phyloP scores from a whole-genome alignment of 37 sponge, comb jelly and placozoan species.

The Axinella damicornis region DNA sequence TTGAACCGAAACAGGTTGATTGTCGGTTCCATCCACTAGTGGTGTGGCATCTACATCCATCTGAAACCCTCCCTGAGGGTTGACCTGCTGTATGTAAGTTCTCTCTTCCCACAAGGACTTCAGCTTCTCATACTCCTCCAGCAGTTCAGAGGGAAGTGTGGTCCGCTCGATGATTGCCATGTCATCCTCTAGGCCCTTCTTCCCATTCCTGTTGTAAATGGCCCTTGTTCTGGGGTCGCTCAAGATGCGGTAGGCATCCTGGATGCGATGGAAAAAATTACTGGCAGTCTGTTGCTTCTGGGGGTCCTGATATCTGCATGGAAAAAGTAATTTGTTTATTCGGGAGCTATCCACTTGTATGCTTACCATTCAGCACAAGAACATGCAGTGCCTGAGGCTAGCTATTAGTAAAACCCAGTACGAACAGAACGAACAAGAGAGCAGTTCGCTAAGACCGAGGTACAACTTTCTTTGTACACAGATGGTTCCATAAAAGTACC shows the following conservation, averaged over 20 bases:
- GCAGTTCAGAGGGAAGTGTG: conserved; percentile 72
- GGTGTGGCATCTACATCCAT: conserved; percentile 66
- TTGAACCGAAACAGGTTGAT: conserved; percentile 15
- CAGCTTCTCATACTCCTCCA: conserved; percentile 84
- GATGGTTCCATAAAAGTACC: too few relatives aligned
- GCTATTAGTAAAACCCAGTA: too few relatives aligned
- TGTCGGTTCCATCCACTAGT: conserved; percentile 30
- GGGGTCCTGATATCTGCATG: conserved; percentile 46
- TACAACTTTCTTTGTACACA: too few relatives aligned
- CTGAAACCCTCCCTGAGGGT: conserved; percentile 60
- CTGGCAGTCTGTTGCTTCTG: conserved; percentile 78
- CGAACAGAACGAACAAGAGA: too few relatives aligned
- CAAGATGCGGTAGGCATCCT: conserved; percentile 92
- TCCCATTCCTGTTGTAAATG: conserved; percentile 91
- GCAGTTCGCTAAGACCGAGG: too few relatives aligned
- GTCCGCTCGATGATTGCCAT: conserved; percentile 71
- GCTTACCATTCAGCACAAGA: too few relatives aligned
- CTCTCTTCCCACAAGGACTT: conserved; percentile 81
- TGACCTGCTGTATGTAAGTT: conserved; percentile 70
- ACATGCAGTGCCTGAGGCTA: too few relatives aligned
- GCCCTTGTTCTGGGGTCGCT: conserved; percentile 80
- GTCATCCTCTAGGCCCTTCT: conserved; percentile 80
- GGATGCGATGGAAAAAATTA: conserved; percentile 70
- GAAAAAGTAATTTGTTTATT: too few relatives aligned
- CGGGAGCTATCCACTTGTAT: too few relatives aligned